Evolutionary conservation across 2,888 invertebrate genomes (phyloP), one percentile per base, ranked within the genome.

Genomic region (Caenorhabditis sp.): DNA sequence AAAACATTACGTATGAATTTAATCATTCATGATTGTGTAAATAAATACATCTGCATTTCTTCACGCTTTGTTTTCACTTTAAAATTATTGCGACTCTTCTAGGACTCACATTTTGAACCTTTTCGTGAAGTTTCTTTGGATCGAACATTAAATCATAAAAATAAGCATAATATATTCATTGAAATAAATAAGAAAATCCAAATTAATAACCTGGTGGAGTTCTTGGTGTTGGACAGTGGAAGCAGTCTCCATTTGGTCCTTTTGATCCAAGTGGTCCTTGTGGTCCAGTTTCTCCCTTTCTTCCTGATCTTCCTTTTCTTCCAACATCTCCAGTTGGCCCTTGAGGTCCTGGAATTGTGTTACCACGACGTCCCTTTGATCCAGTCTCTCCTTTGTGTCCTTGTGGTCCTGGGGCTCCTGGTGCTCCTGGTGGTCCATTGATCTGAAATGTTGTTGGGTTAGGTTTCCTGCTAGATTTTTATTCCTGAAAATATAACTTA

Each of bases 191-290:
- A 20, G 7, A n/a, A 31, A 17, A 20, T 20, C 8, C 7, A 3
- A 31, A 3, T 76, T 78, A 84, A 72, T 84, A 84, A 52, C 84
- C 84, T 67, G 83, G 83, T 60, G 84, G 83, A 56, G 82, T 82
- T 63, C 84, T 70, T 63, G 85, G 85, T 53, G 77, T 67, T 63
- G 85, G 84, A 76, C 85, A 85, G 74, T 85, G 85, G 67, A 72
- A 67, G 74, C 85, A 85, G 62, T 81, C 81, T 71, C 85, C 85
- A 53, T 79, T 74, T 58, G 76, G 66, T 63, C 84, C 83, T 52
- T 67, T 64, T 52, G 75, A 73, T 71, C 84, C 85, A 21, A 80
- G 73, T n/a, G 70, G 70, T 72, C 85, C 85, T 38, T 67, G 78
- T 56, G 67, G 61, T 71, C 85, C 85, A 10, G 76, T 56, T 52